Base-by-base conservation (phyloP, 2,797 vertebrate genomes). In the Eulemur mongoz region DNA sequence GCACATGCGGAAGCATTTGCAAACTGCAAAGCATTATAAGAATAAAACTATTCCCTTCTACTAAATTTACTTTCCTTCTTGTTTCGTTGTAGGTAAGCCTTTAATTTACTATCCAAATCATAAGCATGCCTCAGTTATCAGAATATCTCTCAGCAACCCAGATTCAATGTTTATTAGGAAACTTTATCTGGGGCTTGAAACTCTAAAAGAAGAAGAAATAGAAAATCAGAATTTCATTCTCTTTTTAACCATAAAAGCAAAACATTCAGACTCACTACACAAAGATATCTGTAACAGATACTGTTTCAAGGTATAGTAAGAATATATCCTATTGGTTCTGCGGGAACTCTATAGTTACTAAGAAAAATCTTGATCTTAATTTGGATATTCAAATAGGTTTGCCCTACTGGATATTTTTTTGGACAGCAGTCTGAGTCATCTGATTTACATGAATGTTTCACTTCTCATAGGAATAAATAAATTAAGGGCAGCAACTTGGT, bases 331-430 rank as follows among this genome's bases (percentile, higher is more conserved):
- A 35, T 67, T 87, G 17, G 17, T 76, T 91, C 57, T 72, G 30
- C 25, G 76, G 45, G 32, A 82, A 67, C 22, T 87, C 57, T n/a
- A 11, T 67, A 75, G 5, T 76, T 90, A 96, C 43, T 54, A 80
- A 83, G 22, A 82, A 88, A 96, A 94, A 95, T 82, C 27, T 22
- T 63, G 40, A 82, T 48, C 73, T 83, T 85, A 73, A 82, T 80
- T 72, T 91, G 67, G 48, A 91, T 95, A 85, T 73, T 89, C 38
- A 87, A 93, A 73, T 70, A 90, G 20, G 40, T 73, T 85, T 95
- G 80, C 54, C n/a, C 18, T 82, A n/a, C 52, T 35, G 27, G 4
- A 57, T 27, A 50, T 80, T 81, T 61, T 43, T 65, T 72, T 73
- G 11, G 80, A 92, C 48, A 88, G 63, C 32, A 83, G 35, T 50